Evolutionary conservation across 2,113 vertebrate genomes (phyloP).

Genomic region (Siniperca knerii): DNA sequence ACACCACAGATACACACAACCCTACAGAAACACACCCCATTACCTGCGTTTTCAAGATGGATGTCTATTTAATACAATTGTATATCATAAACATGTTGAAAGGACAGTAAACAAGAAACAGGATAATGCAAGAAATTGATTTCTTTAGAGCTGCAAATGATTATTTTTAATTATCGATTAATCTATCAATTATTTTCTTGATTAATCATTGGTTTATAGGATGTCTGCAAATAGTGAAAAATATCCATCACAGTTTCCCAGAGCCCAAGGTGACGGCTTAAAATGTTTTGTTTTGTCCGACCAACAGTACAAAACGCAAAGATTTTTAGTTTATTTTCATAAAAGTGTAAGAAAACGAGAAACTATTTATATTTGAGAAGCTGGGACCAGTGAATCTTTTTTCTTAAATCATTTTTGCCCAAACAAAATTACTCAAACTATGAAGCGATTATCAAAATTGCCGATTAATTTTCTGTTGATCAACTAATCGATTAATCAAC

Average conservation of each 20-base stretch:
- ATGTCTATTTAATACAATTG: neutral
- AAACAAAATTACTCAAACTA: neutral
- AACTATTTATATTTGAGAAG: neutral
- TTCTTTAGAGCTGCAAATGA: neutral
- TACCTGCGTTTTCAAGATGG: conserved; percentile 20
- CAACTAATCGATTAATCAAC: neutral
- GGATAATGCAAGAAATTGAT: neutral
- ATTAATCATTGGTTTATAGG: neutral
- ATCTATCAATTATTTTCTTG: neutral
- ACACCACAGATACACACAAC: neutral
- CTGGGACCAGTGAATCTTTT: neutral
- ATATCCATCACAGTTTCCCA: neutral
- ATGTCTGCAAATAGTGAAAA: neutral
- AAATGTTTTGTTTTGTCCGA: neutral
- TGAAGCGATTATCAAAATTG: neutral
- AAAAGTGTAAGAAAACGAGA: neutral
- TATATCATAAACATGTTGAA: neutral
- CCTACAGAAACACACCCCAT: neutral
- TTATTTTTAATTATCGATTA: conserved; percentile 6
- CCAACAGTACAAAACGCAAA: neutral
- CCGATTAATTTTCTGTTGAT: neutral
- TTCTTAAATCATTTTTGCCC: neutral
- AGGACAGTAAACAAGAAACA: neutral
- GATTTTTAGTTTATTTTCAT: neutral
- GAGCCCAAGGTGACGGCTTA: neutral